Evolutionary conservation across 2,888 invertebrate genomes (phyloP), one percentile per base, ranked within the genome.

Genomic region (Ethmia dodecea): DNA sequence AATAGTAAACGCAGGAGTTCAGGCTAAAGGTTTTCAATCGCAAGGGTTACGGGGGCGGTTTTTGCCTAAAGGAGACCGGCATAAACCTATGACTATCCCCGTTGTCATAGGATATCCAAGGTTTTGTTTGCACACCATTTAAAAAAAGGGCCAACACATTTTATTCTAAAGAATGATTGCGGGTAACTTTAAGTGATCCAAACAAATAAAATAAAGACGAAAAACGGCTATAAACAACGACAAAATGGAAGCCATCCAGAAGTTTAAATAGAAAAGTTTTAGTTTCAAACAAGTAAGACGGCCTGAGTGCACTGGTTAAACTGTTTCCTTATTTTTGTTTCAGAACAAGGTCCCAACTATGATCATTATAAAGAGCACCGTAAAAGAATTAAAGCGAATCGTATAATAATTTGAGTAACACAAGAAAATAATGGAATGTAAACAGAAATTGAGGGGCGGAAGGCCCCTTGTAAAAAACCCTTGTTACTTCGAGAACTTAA

Each of bases 231-330:
- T 31, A 38, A 34, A 34, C 34, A 38, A 45, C 44, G 43, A 45
- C n/a, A n/a, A n/a, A 58, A 52, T 49, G 43, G 44, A 48, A 47
- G 38, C 44, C 43, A 45, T 37, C 42, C 37, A 35, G 42, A 49
- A 49, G 46, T 52, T 75, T 70, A 68, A 75, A 76, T 75, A 69
- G 65, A 71, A 77, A 75, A 76, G 72, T 76, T 76, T 58, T 46
- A 67, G 63, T 71, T 63, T 52, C 51, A 55, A 66, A 68, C 63
- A 63, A 70, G 22, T 22, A n/a, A n/a, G 61, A 67, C 56, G 47
- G 60, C 56, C 38, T 42, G 50, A 62, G 60, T 61, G 62, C 65
- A 60, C 60, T 60, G n/a, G 67, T 58, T 58, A 49, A 63, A 58
- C 55, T 59, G 51, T 55, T 53, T 58, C 8, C n/a, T 22, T 53